Evolutionary conservation across 2,113 vertebrate species (phyloP).

Genomic region (Tor tambroides): DNA sequence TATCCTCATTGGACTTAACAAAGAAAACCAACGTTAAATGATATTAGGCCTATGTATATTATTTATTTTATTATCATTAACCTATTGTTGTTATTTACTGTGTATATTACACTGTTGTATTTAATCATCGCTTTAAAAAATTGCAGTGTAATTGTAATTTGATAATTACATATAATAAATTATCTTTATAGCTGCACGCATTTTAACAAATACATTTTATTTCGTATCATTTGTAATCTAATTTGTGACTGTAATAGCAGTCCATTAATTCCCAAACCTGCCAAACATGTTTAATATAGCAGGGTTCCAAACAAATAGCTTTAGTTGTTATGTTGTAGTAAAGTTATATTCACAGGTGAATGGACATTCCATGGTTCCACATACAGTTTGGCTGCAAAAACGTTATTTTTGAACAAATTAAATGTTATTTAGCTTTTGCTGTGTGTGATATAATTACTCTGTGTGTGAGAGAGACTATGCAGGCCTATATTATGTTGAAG

Average conservation of each 20-base stretch:
- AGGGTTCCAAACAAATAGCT: background rate
- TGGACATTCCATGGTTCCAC: background rate
- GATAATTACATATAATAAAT: too few species aligned
- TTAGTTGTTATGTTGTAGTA: background rate
- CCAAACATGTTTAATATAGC: background rate
- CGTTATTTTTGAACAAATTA: background rate
- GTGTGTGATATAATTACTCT: background rate
- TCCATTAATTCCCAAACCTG: background rate
- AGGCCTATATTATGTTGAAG: background rate
- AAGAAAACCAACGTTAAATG: background rate
- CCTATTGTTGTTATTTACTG: background rate
- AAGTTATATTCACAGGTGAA: background rate
- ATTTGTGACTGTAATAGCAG: background rate
- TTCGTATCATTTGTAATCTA: background rate
- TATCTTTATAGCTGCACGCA: background rate
- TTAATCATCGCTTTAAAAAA: background rate
- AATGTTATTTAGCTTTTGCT: background rate
- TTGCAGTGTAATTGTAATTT: background rate
- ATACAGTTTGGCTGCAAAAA: background rate
- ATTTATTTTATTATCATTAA: background rate
- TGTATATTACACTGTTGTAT: background rate
- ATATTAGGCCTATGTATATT: background rate
- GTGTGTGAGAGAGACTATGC: background rate
- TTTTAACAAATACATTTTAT: background rate
- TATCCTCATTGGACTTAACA: background rate